Evolutionary conservation across 2,113 vertebrate species (phyloP).

Genomic region (Hydrolagus affinis): DNA sequence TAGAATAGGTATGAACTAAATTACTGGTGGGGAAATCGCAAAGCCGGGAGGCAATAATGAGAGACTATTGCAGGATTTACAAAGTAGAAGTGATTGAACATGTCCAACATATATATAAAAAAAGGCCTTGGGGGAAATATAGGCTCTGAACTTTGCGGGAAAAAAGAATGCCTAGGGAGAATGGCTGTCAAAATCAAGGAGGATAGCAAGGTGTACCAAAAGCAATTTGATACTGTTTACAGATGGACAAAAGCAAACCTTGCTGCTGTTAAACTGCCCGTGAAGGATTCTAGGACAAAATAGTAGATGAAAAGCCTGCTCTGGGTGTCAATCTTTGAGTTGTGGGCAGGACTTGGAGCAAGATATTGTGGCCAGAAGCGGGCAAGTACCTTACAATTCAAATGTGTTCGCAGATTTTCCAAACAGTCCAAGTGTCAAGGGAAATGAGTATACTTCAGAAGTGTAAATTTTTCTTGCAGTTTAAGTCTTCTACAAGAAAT

Average conservation of each 20-base stretch:
- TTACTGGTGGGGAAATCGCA: too few species aligned
- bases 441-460: background rate
- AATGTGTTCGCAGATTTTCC: background rate
- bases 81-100: background rate
- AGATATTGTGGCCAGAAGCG: background rate
- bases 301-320: background rate
- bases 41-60: background rate
- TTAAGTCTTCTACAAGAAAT: background rate
- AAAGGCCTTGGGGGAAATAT: background rate
- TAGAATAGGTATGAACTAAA: too few species aligned
- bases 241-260: background rate
- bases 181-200: background rate
- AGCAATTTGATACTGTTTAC: background rate
- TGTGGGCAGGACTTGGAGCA: background rate
- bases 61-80: background rate
- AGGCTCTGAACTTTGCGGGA: background rate
- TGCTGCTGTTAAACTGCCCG: background rate
- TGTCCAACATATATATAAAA: background rate
- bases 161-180: background rate
- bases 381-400: background rate
- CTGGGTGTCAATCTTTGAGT: background rate
- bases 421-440: background rate
- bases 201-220: background rate
- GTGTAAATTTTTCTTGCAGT: background rate
- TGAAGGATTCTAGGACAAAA: background rate